Evolutionary conservation across 2,797 vertebrate species (phyloP), one percentile per base, ranked within the genome.

Genomic region (Pristis pectinata): DNA sequence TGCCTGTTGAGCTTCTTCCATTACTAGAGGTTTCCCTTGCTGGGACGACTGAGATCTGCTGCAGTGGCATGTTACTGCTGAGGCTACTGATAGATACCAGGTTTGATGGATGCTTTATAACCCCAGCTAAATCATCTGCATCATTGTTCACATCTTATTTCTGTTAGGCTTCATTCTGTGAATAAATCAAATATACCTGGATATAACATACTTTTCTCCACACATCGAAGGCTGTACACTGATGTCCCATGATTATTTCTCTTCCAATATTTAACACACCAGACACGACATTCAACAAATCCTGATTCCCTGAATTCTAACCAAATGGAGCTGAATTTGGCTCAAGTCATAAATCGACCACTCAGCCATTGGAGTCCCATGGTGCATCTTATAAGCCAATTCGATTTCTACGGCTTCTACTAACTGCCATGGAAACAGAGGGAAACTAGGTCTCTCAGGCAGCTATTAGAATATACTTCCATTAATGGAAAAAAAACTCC

Each of bases 21-120:
- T 97, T 98, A 96, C 96, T 96, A 95, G 97, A 96, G 0, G 97
- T 97, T 96, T 99, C 98, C 97, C 96, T 97, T 0, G 97, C 97
- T 24, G 98, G 98, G 96, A 98, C 98, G 97, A 99, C 98, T 83
- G 98, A 98, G 97, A 98, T 99, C 97, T 98, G 98, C 95, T 98
- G 98, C 96, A 99, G 96, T 95, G 99, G 98, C 99, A 99, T 99
- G 95, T 95, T 97, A 97, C 96, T 95, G 95, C 95, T 95, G 96
- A 95, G 96, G 97, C 95, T 95, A 96, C 96, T 95, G 95, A 96
- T 96, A 96, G 95, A 77, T 95, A 96, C 97, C 97, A 96, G 96
- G 96, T 95, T 96, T 97, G 96, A 95, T 91, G 96, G n/a, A 91
- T 91, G 49, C 95, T 96, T 96, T 95, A 96, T 95, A 95, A 96